Evolutionary conservation across 2,888 invertebrate species (phyloP), one percentile per base, ranked within the genome.

Genomic region (Idaea straminata): DNA sequence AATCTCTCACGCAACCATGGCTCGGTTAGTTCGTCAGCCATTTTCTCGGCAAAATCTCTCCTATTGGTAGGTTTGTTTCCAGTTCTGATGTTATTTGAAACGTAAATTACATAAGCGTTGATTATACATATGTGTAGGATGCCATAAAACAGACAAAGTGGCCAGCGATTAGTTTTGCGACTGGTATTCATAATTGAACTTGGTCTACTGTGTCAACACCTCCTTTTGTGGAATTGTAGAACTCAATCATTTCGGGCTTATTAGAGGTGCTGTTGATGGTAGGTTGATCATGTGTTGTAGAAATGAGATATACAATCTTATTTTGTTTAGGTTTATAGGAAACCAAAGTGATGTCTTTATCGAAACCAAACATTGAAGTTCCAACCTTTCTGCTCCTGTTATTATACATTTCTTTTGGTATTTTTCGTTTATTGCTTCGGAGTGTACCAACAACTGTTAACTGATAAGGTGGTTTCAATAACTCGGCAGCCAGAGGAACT

Each of bases 151-250:
- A 70, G 64, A 47, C 66, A 63, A 57, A 69, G 61, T 59, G 69
- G 74, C 72, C 69, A 74, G 65, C 68, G 62, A 58, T 72, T 71
- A 59, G 67, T 73, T 59, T 71, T 71, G 10, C 69, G 64, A 63
- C 59, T 66, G 36, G 64, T 67, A 64, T 65, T 66, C 69, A 72
- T 71, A 15, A 64, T 66, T 10, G 69, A 70, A 61, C 76, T 57
- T 74, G 71, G 38, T 72, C 71, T 15, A 73, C 64, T 35, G 68
- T 69, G 62, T 72, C 67, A 61, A 68, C 69, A 6, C 64, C 70
- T 57, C 67, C 62, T 35, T 64, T 64, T 57, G 36, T 36, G 36
- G 36, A 36, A 36, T 36, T 36, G 36, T 36, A 36, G 36, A 36
- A 36, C 36, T 36, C 36, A 36, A 36, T 36, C 4, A 63, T 63